These are phyloP conservation scores for Aix galericulata DNA, from an alignment of 2,113 vertebrate species.

Conservation along the genomic window DNA sequence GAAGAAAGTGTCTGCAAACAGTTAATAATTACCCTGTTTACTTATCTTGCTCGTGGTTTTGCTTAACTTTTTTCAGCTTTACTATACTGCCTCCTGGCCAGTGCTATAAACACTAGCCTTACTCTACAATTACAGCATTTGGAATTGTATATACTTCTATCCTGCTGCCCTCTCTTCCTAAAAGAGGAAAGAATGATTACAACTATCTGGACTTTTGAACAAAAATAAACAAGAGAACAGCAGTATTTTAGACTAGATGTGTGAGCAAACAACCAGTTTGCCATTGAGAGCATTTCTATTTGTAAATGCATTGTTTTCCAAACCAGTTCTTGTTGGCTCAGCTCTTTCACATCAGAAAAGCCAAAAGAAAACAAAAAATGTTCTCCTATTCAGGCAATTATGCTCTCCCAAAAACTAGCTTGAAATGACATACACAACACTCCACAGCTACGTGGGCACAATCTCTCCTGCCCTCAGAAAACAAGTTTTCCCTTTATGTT, in stretches of 20 bases:
- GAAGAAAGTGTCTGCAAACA: neutral
- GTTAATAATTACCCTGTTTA: neutral
- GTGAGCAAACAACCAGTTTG: constrained; percentile 1
- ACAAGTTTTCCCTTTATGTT: neutral
- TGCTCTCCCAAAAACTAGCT: neutral
- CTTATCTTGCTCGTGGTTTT: neutral
- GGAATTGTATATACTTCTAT: neutral
- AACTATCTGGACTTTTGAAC: neutral
- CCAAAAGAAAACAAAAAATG: neutral
- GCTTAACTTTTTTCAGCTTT: neutral
- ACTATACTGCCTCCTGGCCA: neutral
- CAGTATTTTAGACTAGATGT: neutral
- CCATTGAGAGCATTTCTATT: neutral
- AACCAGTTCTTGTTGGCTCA: neutral
- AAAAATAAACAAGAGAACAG: neutral
- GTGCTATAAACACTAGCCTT: neutral
- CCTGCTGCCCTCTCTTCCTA: neutral
- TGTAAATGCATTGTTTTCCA: neutral
- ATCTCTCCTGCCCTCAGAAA: neutral
- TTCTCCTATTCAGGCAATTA: neutral
- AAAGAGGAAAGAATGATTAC: neutral
- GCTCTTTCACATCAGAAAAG: neutral
- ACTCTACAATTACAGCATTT: neutral
- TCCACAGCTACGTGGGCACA: neutral
- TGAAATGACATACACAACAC: neutral